These are phyloP conservation scores for Nezara viridula DNA, from an alignment of 2,888 invertebrate species.

Conservation along the genomic window DNA sequence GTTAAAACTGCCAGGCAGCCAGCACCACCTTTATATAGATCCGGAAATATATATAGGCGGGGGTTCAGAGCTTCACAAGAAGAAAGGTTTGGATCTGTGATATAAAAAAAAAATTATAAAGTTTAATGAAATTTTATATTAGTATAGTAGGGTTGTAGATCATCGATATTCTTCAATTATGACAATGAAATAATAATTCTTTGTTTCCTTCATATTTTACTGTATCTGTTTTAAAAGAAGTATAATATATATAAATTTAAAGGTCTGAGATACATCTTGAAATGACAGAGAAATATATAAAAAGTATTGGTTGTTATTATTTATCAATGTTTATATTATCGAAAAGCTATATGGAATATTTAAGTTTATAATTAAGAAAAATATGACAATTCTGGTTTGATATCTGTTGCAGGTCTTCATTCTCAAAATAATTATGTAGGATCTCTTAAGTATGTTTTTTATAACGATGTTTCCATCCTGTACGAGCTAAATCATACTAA, in stretches of 20 bases:
- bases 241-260: too few species aligned
- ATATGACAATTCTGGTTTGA: not conserved
- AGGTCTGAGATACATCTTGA: too few species aligned
- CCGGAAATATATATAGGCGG: slow-evolving; percentile 95
- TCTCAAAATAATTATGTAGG: slow-evolving; percentile 91
- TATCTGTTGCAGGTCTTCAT: slow-evolving; percentile 73
- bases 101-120: not conserved
- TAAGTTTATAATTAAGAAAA: not conserved
- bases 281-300: too few species aligned
- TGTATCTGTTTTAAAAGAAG: too few species aligned
- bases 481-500: slow-evolving; percentile 88
- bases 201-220: too few species aligned
- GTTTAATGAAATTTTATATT: too few species aligned
- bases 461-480: slow-evolving; percentile 91
- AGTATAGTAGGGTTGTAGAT: too few species aligned
- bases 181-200: too few species aligned
- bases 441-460: slow-evolving; percentile 91
- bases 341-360: not conserved
- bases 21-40: slow-evolving; percentile 86
- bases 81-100: slow-evolving; percentile 72
- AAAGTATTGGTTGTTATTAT: too few species aligned
- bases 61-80: slow-evolving; percentile 86
- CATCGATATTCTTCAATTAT: too few species aligned
- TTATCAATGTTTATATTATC: not conserved
- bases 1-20: slow-evolving; percentile 75